phyloP scores from a whole-genome alignment of 2,113 vertebrate genomes.

The Blennius ocellaris region DNA sequence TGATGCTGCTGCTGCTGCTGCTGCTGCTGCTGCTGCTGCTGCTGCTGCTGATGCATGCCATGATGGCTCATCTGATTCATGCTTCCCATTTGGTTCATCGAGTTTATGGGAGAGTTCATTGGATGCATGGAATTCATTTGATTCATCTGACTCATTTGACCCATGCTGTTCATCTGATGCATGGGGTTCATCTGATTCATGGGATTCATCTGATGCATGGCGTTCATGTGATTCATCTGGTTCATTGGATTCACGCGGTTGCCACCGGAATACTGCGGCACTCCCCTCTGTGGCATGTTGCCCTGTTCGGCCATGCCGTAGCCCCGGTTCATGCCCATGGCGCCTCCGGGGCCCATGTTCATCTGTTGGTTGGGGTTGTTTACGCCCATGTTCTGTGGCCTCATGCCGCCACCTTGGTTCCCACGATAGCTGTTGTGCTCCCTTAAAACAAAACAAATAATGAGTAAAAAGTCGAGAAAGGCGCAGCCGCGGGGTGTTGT shows the following conservation, averaged over 20 bases:
- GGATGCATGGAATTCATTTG: slow-evolving; percentile 61
- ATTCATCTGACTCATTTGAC: slow-evolving; percentile 50
- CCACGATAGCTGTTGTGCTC: slow-evolving; percentile 92
- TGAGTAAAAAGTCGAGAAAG: background rate
- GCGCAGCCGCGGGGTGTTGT: background rate
- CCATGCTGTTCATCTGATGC: slow-evolving; percentile 67
- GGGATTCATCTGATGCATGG: slow-evolving; percentile 57
- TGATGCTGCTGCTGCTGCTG: slow-evolving; percentile 77
- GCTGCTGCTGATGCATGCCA: slow-evolving; percentile 73
- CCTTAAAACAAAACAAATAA: slow-evolving; percentile 70
- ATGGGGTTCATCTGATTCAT: slow-evolving; percentile 56
- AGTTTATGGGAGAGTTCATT: slow-evolving; percentile 25
- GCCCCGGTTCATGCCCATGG: slow-evolving; percentile 82
- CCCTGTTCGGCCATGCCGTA: slow-evolving; percentile 79
- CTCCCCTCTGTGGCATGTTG: slow-evolving; percentile 78
- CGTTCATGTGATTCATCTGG: slow-evolving; percentile 59
- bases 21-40: slow-evolving; percentile 66
- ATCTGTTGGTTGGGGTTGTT: slow-evolving; percentile 84
- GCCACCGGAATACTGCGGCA: slow-evolving; percentile 66
- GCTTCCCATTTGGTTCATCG: slow-evolving; percentile 45
- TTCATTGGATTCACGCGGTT: slow-evolving; percentile 72
- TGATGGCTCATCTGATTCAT: slow-evolving; percentile 79
- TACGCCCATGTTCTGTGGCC: slow-evolving; percentile 84
- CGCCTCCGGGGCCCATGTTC: slow-evolving; percentile 86
- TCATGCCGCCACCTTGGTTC: slow-evolving; percentile 86